Evolutionary conservation across 2,797 vertebrate genomes (phyloP), one percentile per base, ranked within the genome.

Genomic region (Enteromius treurensis): DNA sequence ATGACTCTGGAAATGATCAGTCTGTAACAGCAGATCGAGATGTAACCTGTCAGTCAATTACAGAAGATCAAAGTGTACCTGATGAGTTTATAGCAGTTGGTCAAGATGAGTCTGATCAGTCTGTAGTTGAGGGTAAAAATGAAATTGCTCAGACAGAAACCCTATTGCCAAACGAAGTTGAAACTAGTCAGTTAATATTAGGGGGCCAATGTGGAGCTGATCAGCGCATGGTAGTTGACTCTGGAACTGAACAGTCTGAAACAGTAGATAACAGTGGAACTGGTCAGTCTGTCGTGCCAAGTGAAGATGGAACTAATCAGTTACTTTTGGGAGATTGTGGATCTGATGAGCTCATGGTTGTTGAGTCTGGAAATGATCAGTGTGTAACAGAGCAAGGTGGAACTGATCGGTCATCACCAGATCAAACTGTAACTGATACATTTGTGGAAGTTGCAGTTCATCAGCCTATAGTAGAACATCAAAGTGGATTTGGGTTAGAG

Each of bases 21-120:
- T 71, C 21, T 13, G 3, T n/a, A 37, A 14, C 29, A 23, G 65
- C 45, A 65, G 62, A 79, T 51, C 62, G 23, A 51, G 42, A 15
- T 51, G 45, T 79, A 49, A 49, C 49, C 65, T 58, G 65, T 70
- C 65, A 80, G 65, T 68, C 51, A 55, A 23, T 70, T 13, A 58
- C 65, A 70, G 78, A 64, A 69, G 78, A 80, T 70, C 78, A 80
- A 80, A 80, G 78, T 58, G 78, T 80, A 42, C 78, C 78, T 23
- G 78, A 80, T 55, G 65, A 80, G 14, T 80, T 80, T 19, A 26
- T 69, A 26, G 65, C 78, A 13, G 49, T 32, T 67, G 45, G 49
- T 67, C 80, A 82, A 26, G 37, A 42, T 69, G 74, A 69, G 32
- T 14, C 62, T 15, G 62, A 68, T 77, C 71, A 55, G 19, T 67